phyloP scores from a whole-genome alignment of 2,888 invertebrate genomes.

The Tachina grossa region DNA sequence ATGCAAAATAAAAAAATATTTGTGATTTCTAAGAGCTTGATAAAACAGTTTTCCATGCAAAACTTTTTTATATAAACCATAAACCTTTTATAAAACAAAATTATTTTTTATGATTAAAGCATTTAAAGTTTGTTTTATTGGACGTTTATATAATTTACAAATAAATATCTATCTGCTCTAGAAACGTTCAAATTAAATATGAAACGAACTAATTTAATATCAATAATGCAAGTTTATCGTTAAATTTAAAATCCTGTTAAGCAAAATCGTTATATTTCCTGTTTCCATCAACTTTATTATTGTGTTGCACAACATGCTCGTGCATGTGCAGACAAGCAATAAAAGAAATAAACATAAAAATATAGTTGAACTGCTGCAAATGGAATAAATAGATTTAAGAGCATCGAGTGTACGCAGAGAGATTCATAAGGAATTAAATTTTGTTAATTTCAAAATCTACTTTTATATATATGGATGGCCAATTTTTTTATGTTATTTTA shows the following conservation, averaged over 20 bases:
- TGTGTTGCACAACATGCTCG: conserved; percentile 27
- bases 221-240: not conserved
- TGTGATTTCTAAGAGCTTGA: too few relatives aligned
- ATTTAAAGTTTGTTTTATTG: too few relatives aligned
- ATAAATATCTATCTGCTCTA: not conserved
- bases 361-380: conserved; percentile 3
- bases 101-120: too few relatives aligned
- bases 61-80: too few relatives aligned
- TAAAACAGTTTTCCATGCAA: too few relatives aligned
- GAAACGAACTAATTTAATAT: not conserved
- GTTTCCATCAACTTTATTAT: conserved; percentile 32
- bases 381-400: conserved; percentile 15
- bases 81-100: too few relatives aligned
- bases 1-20: too few relatives aligned
- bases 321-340: conserved; percentile 28
- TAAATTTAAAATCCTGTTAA: conserved; percentile 5
- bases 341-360: conserved; percentile 32
- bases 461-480: too few relatives aligned
- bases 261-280: conserved; percentile 37
- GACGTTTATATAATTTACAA: not conserved
- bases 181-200: not conserved
- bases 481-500: too few relatives aligned
- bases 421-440: not conserved
- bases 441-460: too few relatives aligned
- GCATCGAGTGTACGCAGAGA: not conserved